These are phyloP conservation scores for Microctenopoma lineatum DNA, from an alignment of 2,797 vertebrate species.

Conservation along the genomic window DNA sequence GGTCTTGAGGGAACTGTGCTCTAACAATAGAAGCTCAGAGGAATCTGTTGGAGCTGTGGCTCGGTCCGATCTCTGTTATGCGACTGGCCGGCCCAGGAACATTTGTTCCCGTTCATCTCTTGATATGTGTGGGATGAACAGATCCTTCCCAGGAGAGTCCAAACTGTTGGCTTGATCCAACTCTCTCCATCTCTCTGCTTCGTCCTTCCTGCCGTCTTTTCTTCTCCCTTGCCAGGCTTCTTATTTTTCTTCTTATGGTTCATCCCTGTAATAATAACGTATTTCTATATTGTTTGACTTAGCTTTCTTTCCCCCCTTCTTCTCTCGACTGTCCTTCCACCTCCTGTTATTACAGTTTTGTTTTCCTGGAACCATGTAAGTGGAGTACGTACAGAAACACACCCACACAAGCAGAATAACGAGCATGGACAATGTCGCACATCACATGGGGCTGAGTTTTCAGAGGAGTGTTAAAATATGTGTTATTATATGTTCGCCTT, in stretches of 20 bases:
- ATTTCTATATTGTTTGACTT: constrained; percentile 56
- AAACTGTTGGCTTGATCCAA: constrained; percentile 59
- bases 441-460: constrained; percentile 30
- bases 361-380: constrained; percentile 45
- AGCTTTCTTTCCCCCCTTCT: not conserved
- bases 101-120: constrained; percentile 76
- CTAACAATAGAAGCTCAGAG: constrained; percentile 71
- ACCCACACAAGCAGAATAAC: constrained; percentile 43
- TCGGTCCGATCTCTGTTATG: constrained; percentile 60
- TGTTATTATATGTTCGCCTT: constrained; percentile 22
- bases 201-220: constrained; percentile 41
- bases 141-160: constrained; percentile 69
- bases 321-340: constrained; percentile 19
- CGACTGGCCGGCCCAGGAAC: constrained; percentile 74
- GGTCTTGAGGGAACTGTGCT: constrained; percentile 58
- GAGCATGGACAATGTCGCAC: constrained; percentile 21
- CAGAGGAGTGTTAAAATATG: constrained; percentile 32
- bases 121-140: constrained; percentile 75
- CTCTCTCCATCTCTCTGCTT: constrained; percentile 48
- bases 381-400: constrained; percentile 36
- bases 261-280: constrained; percentile 43
- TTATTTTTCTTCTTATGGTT: constrained; percentile 45
- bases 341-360: constrained; percentile 52
- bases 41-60: constrained; percentile 55
- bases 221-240: constrained; percentile 39